Base-by-base conservation (phyloP, 37 sponge, comb jelly and placozoan species). In the Eunapius fragilis region DNA sequence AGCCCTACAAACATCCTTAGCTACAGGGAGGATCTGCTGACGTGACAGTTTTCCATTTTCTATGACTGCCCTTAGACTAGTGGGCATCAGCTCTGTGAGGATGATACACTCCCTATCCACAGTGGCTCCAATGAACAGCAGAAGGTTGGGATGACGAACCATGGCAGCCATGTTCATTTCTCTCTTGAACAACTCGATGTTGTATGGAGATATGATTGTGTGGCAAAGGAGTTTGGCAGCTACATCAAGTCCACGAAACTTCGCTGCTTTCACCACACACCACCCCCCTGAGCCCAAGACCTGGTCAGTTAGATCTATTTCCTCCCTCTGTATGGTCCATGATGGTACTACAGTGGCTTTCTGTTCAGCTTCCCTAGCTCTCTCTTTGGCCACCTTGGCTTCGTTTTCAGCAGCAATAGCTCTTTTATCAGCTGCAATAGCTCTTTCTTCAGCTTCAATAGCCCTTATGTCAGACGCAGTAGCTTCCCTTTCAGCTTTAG, bases 41-140 rank as follows among this genome's bases (percentile, higher is more conserved):
- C 68, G 14, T 24, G 82, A 33, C 13, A 91, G 38, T 0, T 58
- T 25, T 13, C 45, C 69, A 34, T 71, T 68, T 71, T 81, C 69
- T 0, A 86, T 47, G 37, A 71, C 58, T 38, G 75, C 69, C 5
- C 86, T 88, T 4, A 84, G 79, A 37, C 86, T 86, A 33, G 41
- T 71, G 58, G 81, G 75, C 91, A 91, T 91, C 50, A 91, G 78
- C 77, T 91, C 91, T 45, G 91, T 91, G 23, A 91, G 71, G 23
- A 91, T 86, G 25, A 78, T 75, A 19, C 41, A 80, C n/a, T 78
- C 79, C 30, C 74, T 80, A n/a, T 4, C 48, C 12, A 50, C 35
- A 31, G 47, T 33, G 14, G 83, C 91, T 81, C 78, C 91, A 75
- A 91, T 86, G 77, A 91, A 91, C 79, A 77, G 91, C 24, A 91